Evolutionary conservation across 2,888 invertebrate genomes (phyloP).

Genomic region (Cryptophagus acutangulus): DNA sequence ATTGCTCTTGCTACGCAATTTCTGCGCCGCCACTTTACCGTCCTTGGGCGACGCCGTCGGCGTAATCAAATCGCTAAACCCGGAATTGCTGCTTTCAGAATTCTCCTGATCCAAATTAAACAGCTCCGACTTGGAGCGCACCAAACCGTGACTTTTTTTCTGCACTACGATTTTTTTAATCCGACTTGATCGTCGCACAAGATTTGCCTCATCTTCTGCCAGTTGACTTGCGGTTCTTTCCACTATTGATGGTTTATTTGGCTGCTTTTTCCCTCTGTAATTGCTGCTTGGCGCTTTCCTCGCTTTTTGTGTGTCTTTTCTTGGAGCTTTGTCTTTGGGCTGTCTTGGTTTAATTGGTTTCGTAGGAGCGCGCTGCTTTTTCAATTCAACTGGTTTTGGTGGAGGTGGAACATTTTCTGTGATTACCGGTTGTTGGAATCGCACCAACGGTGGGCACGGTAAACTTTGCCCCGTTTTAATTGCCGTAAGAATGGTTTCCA

Average conservation of each 20-base stretch:
- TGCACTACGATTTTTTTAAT: constrained; percentile 70
- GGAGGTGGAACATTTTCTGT: no score
- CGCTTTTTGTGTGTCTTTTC: constrained; percentile 10
- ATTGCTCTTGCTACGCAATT: constrained; percentile 22
- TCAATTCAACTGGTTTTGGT: no score
- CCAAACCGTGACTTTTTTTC: constrained; percentile 63
- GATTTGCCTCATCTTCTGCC: constrained; percentile 12
- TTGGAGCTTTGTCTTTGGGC: constrained; percentile 17
- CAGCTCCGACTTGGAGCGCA: constrained; percentile 46
- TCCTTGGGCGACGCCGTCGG: neutral
- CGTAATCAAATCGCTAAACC: neutral
- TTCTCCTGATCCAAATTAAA: constrained; percentile 50
- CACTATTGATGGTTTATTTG: constrained; percentile 11
- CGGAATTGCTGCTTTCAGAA: constrained; percentile 54
- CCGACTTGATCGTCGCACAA: constrained; percentile 65
- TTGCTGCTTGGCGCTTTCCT: neutral
- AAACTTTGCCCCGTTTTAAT: no score
- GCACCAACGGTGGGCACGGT: no score
- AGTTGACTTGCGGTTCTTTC: constrained; percentile 7
- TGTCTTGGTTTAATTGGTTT: constrained; percentile 14
- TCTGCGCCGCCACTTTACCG: constrained; percentile 15
- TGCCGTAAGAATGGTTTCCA: no score
- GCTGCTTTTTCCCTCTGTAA: constrained; percentile 12
- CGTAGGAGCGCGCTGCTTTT: no score
- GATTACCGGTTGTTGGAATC: no score